Percentiles rank a stretch among this genome's conserved stretches.
These are phyloP conservation scores for Lacanobia wlatinum DNA, from an alignment of 2,888 invertebrate species.

Conservation along the genomic window DNA sequence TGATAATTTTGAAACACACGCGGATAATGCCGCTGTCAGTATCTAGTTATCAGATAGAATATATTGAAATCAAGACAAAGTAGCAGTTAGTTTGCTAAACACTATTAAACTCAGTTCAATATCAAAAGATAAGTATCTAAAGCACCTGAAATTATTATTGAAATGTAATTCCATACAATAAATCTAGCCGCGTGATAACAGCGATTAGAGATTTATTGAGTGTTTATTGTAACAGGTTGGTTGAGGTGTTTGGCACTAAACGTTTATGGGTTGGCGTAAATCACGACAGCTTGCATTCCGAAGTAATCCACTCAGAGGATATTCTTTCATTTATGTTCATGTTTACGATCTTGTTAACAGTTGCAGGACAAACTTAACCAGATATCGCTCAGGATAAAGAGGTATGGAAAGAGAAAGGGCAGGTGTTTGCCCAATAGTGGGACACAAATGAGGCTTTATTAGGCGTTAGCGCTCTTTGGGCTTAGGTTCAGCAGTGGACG, in stretches of 20 bases:
- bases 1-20: too few species aligned
- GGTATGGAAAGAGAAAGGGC: too few species aligned
- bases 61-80: not conserved
- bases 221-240: conserved; percentile 24
- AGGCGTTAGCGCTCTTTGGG: too few species aligned
- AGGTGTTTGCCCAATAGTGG: too few species aligned
- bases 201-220: conserved; percentile 27
- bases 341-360: too few species aligned
- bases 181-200: conserved; percentile 10
- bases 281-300: not conserved
- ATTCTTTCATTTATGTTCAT: too few species aligned
- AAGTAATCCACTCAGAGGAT: not conserved
- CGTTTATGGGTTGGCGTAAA: conserved; percentile 2
- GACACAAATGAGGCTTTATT: too few species aligned
- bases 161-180: conserved; percentile 17
- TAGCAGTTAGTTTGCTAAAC: conserved; percentile 12
- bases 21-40: too few species aligned
- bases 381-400: too few species aligned
- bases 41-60: not conserved
- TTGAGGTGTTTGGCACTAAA: conserved; percentile 14
- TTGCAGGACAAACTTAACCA: too few species aligned
- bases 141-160: conserved; percentile 18
- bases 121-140: conserved; percentile 3
- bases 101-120: not conserved
- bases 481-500: too few species aligned